Evolutionary conservation across 2,797 vertebrate species (phyloP), one percentile per base, ranked within the genome.

Genomic region (Bucorvus abyssinicus): DNA sequence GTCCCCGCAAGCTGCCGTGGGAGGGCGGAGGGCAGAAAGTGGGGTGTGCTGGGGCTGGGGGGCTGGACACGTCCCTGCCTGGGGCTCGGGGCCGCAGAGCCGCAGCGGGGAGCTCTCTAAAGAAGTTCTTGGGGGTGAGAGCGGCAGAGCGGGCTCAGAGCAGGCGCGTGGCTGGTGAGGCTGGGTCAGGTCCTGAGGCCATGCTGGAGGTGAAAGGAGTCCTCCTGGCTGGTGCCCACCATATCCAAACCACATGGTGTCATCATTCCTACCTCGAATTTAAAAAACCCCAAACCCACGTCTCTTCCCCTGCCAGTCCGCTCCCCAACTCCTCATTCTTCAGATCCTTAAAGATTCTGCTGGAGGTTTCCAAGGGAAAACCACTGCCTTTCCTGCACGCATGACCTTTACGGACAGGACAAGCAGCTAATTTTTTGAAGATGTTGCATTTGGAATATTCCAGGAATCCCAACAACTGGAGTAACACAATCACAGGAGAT

Each of bases 391-490:
- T 16, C 85, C 60, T 17, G 92, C 40, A 24, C 6, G 40, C 0
- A 11, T 50, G 90, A 89, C 89, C 89, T 42, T 12, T 24, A 12
- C 68, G 34, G 63, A 23, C 9, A 21, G 87, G 75, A 74, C 16
- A 0, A 7, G 61, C 57, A 71, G 67, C 50, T n/a, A 2, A 19
- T 47, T 71, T 79, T 42, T 8, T 3, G 59, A 77, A 85, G 78
- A 47, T 32, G 80, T 30, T 27, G 67, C 3, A 87, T 92, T 65
- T 63, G n/a, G 94, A 92, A 65, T 79, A 96, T 96, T 79, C 91
- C 94, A 95, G 64, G 96, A 96, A 96, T 96, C 93, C 89, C 87
- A 87, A 44, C 95, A 94, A 92, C 91, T 45, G 91, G 10, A 50
- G 89, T 8, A 30, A 55, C 20, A n/a, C 81, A 29, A 88, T 93